phyloP scores from a whole-genome alignment of 2,888 invertebrate species.

The Pherbina coryleti region DNA sequence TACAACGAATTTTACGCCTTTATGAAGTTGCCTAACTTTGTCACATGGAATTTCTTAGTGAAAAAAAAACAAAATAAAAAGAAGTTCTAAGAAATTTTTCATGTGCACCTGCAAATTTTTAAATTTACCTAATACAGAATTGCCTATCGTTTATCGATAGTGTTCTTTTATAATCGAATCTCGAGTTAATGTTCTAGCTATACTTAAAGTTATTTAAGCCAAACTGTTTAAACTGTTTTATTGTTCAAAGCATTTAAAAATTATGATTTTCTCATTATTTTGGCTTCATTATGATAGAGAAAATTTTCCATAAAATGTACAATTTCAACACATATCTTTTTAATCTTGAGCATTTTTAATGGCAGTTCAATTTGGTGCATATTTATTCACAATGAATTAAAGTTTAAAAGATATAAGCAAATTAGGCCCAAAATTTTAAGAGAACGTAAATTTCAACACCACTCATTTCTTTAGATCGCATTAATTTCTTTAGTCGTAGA shows the following conservation, averaged over 20 bases:
- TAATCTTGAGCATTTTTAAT: not conserved
- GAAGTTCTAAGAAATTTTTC: not conserved
- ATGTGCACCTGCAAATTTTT: not conserved
- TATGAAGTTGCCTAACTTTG: not conserved
- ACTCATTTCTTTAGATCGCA: no score
- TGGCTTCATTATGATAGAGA: slow-evolving; percentile 13
- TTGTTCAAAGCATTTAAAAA: slow-evolving; percentile 11
- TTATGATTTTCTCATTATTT: slow-evolving; percentile 43
- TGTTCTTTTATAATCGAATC: slow-evolving; percentile 39
- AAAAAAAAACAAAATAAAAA: no score
- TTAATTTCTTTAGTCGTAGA: no score
- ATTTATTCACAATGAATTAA: slow-evolving; percentile 32
- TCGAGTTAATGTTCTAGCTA: not conserved
- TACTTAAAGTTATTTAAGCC: not conserved
- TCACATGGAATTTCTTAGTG: slow-evolving; percentile 18
- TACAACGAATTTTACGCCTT: not conserved
- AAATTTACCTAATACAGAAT: slow-evolving; percentile 67
- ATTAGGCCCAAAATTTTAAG: no score
- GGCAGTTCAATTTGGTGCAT: slow-evolving; percentile 50
- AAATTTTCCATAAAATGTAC: not conserved
- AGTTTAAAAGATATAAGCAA: not conserved
- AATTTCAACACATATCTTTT: slow-evolving; percentile 13
- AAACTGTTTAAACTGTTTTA: not conserved
- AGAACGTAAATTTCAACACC: no score
- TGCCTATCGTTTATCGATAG: slow-evolving; percentile 64